Percentiles rank a stretch among this genome's conserved stretches.
These are phyloP conservation scores for Meganola albula DNA, from an alignment of 2,888 invertebrate species.

Conservation along the genomic window DNA sequence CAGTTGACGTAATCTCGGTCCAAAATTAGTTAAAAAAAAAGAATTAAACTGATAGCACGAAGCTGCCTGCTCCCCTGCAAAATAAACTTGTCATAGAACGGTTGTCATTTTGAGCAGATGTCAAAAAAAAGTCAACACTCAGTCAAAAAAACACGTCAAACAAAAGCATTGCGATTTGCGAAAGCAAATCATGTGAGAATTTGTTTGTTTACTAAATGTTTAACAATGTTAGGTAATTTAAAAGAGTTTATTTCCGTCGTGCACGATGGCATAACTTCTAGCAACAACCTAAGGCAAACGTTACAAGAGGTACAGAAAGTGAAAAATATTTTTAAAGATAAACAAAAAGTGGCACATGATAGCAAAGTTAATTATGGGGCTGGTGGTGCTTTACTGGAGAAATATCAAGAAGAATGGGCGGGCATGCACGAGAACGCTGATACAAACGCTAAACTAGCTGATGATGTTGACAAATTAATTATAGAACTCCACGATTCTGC, in stretches of 20 bases:
- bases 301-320: slow-evolving; percentile 68
- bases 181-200: slow-evolving; percentile 23
- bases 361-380: slow-evolving; percentile 75
- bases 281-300: slow-evolving; percentile 60
- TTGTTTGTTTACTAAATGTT: slow-evolving; percentile 13
- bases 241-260: slow-evolving; percentile 70
- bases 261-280: slow-evolving; percentile 63
- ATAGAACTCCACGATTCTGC: slow-evolving; percentile 51
- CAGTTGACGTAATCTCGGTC: too few species aligned
- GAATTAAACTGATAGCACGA: too few species aligned
- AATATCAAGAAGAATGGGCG: slow-evolving; percentile 85
- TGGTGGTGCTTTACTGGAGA: slow-evolving; percentile 82
- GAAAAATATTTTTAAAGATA: slow-evolving; percentile 63
- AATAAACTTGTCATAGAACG: too few species aligned
- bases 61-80: too few species aligned
- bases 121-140: too few species aligned
- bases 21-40: too few species aligned
- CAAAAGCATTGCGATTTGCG: too few species aligned
- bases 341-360: slow-evolving; percentile 48
- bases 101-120: too few species aligned
- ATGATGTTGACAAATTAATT: slow-evolving; percentile 66
- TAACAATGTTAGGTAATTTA: slow-evolving; percentile 64
- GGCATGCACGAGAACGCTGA: slow-evolving; percentile 83
- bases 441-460: slow-evolving; percentile 80
- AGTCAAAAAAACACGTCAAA: too few species aligned